Evolutionary conservation across 2,888 invertebrate genomes (phyloP), one percentile per base, ranked within the genome.

Genomic region (Zeuzera pyrina): DNA sequence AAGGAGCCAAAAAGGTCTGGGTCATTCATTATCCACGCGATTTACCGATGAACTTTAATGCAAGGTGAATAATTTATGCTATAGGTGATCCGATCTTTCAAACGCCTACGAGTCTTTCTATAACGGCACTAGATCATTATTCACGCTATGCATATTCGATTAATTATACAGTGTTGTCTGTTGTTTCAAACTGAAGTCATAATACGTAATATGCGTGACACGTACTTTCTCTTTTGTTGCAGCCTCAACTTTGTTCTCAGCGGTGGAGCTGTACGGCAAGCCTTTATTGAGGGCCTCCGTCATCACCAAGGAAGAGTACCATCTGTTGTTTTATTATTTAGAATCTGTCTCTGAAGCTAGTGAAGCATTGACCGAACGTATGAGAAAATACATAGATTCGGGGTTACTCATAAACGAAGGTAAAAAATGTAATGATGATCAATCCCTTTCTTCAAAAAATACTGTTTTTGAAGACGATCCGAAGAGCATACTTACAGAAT

Each of bases 191-290:
- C 32, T 37, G 19, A 35, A 37, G 35, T 35, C 33, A 33, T 27
- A 26, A 28, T 15, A 31, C 31, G 25, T 34, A 31, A 36, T 26
- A 19, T 31, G 22, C 35, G 35, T 43, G 33, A 39, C 35, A 30
- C 28, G 27, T 35, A 49, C 49, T 55, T 57, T 59, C 50, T 60
- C 50, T 57, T 60, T 64, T 57, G 45, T 83, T 81, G 40, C 83
- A 84, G 84, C 83, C 47, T 67, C 83, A 39, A 84, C 85, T 39
- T 60, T 89, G 37, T 85, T 84, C 59, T 88, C 88, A 40, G 88
- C 87, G 29, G 83, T 86, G 46, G 89, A 89, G 57, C 66, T 89
- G 34, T 89, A 88, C 56, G 88, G 87, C 12, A 85, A 86, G 47
- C 88, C 89, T 1, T 68, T 89, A 34, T 55, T 83, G 16, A 68